These are phyloP conservation scores for Gymnogyps californianus DNA, from an alignment of 2,113 vertebrate genomes.

Conservation along the genomic window DNA sequence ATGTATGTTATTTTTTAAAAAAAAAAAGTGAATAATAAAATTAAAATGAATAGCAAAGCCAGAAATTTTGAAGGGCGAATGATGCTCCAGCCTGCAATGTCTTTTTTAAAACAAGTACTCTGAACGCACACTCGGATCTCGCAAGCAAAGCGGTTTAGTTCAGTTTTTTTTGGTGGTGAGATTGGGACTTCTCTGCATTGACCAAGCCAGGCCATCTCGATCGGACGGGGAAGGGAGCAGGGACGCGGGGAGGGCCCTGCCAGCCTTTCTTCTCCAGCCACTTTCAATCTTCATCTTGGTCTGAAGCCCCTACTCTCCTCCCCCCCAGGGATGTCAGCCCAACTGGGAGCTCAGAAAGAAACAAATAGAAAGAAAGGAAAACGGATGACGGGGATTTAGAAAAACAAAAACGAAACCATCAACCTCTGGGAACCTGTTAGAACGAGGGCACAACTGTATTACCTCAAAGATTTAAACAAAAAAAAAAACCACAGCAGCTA, in stretches of 20 bases:
- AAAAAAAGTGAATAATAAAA: constrained; percentile 36
- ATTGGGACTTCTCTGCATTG: not conserved
- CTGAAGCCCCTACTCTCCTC: constrained; percentile 10
- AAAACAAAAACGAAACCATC: constrained; percentile 28
- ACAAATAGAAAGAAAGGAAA: constrained; percentile 22
- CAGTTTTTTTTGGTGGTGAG: constrained; percentile 24
- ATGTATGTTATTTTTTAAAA: constrained; percentile 70
- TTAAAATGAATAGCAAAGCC: constrained; percentile 58
- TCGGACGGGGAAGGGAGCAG: not conserved
- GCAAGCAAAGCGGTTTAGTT: constrained; percentile 29
- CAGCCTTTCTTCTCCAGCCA: not conserved
- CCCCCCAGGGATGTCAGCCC: constrained; percentile 6
- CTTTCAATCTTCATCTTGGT: not conserved
- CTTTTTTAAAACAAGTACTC: constrained; percentile 27
- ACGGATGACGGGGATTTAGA: constrained; percentile 35
- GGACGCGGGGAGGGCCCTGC: not conserved
- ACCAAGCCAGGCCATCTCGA: not conserved
- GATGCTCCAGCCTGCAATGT: constrained; percentile 32
- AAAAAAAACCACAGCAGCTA: constrained; percentile 43
- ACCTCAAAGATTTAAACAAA: constrained; percentile 67
- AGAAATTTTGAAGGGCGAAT: constrained; percentile 51
- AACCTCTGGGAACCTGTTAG: constrained; percentile 70
- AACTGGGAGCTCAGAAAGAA: constrained; percentile 41
- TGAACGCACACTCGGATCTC: constrained; percentile 30
- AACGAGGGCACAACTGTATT: constrained; percentile 75